Conservation (phyloP, 2,797 vertebrate genomes). For the Novumbra hubbsi region DNA sequence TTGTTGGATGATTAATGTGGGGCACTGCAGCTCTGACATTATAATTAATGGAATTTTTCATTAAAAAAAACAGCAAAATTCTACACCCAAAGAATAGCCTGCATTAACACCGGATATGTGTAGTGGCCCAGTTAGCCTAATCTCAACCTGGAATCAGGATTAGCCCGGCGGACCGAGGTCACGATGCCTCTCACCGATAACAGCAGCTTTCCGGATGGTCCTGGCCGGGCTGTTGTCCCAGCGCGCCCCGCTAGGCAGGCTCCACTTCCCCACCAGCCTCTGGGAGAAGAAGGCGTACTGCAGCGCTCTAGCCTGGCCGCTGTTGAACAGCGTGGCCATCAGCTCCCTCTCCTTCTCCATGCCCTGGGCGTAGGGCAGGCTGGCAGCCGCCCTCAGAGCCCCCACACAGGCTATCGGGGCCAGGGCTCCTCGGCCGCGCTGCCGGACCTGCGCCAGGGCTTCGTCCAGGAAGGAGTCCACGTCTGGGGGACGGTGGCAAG, state of each 20-base stretch:
- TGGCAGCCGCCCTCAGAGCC: constrained; percentile 77
- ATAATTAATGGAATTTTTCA: no score
- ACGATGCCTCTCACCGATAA: constrained; percentile 80
- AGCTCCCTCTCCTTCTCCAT: constrained; percentile 77
- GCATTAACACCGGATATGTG: no score
- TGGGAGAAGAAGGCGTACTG: constrained; percentile 89
- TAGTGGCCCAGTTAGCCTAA: no score
- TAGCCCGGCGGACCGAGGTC: neutral
- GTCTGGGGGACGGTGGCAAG: constrained; percentile 56
- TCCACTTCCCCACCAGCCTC: constrained; percentile 78
- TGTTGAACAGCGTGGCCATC: constrained; percentile 71
- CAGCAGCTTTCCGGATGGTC: constrained; percentile 76
- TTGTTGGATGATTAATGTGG: no score
- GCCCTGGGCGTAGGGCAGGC: constrained; percentile 75
- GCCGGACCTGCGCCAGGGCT: constrained; percentile 64
- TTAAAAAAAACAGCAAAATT: no score
- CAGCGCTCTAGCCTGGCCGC: constrained; percentile 83
- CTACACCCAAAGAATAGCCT: no score
- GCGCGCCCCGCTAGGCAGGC: constrained; percentile 70
- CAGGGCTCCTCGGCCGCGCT: constrained; percentile 70
- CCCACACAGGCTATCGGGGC: constrained; percentile 83
- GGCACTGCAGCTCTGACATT: no score
- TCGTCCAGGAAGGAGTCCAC: constrained; percentile 71
- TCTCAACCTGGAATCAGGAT: neutral
- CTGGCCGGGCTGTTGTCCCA: constrained; percentile 77